Base-by-base conservation (phyloP, 2,797 vertebrate genomes). In the Leptatherina wallacei region DNA sequence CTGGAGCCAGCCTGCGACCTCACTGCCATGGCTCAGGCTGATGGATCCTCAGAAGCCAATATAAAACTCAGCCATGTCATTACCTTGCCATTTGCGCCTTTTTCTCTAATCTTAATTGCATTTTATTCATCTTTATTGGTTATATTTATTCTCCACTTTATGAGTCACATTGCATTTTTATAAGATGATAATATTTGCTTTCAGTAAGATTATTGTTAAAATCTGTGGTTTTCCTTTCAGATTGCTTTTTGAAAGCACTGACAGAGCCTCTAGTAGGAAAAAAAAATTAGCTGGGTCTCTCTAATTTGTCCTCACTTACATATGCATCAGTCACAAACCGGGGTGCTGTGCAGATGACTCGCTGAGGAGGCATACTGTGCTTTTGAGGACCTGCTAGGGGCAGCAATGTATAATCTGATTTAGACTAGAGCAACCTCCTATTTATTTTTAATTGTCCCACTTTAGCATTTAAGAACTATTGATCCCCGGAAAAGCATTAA, bases 371-470 rank as follows among this genome's bases (percentile, higher is more conserved):
- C 95, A 94, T 93, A 95, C 94, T 95, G 94, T 95, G 94, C 94
- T 95, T 95, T 95, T 95, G 94, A 95, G 95, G 92, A 91, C 88
- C 94, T 91, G 92, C 92, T 90, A 93, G 93, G 92, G 93, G 93
- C 91, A 90, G 91, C 84, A 79, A 94, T 88, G 93, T 92, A 94
- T 95, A 95, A 95, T 95, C 94, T 95, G 94, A 95, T 95, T 94
- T 93, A 93, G 91, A 94, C 94, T 92, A 89, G 88, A 94, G 96
- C 95, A 95, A 96, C 95, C 96, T 95, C 90, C 95, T 96, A 96
- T 98, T 95, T 94, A 95, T 96, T 98, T 97, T 98, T 98, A 98
- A 99, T 98, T 99, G 97, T 98, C 96, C 96, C 96, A 97, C 96
- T 96, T 96, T 97, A 96, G 96, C 96, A 96, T 98, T 98, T 98